Evolutionary conservation across 2,888 invertebrate species (phyloP), one percentile per base, ranked within the genome.

Genomic region (Cremastinae sp.): DNA sequence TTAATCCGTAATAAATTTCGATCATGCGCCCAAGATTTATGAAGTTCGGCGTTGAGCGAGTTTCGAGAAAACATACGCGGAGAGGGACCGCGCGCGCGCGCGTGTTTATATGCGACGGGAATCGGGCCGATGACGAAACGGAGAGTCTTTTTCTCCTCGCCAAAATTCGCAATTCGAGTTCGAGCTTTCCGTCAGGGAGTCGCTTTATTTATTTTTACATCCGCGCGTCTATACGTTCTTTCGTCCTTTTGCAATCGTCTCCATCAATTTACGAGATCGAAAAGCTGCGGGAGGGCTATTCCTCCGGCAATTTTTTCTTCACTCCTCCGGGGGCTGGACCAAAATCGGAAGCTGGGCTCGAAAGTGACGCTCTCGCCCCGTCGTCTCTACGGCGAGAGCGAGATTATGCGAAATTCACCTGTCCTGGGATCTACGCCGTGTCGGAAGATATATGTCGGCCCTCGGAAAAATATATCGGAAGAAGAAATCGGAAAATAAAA

Each of bases 1-100:
- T 85, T 85, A 85, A 87, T 85, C 83, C 82, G 83, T 83, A 85
- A 86, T 87, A 87, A 87, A 87, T 87, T 86, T 85, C 82, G 82
- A 84, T 86, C 84, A 82, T 85, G 82, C 78, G 74, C 68, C 59
- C 78, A 80, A 86, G 86, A 87, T 87, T 87, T 87, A 86, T 84
- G 83, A 85, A 85, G 82, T 85, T 81, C 74, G 41, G 62, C n/a
- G n/a, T n/a, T n/a, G n/a, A n/a, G n/a, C n/a, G n/a, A n/a, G n/a
- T n/a, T n/a, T n/a, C n/a, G 51, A 61, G 45, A 18, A 47, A 72
- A 69, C 53, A 51, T 61, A 51, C 56, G 54, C 41, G 72, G 70
- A 69, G 69, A 36, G 69, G 14, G 22, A 38, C 34, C n/a, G n/a
- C n/a, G n/a, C n/a, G n/a, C n/a, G n/a, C n/a, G n/a, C n/a, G n/a